phyloP scores from a whole-genome alignment of 2,797 vertebrate species.

The Sardinella longiceps region DNA sequence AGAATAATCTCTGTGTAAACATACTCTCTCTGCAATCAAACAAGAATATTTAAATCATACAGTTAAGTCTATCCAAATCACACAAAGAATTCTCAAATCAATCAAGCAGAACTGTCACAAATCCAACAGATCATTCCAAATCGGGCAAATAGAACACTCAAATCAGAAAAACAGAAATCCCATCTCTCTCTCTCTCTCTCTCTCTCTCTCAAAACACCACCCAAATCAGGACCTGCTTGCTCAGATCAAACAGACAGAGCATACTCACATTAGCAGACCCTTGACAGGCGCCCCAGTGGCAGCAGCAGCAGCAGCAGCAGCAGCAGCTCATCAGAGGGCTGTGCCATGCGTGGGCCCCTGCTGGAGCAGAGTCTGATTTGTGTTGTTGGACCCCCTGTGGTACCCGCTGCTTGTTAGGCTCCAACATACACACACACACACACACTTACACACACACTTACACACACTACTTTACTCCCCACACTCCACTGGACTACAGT shows the following conservation, averaged over 20 bases:
- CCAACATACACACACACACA: background rate
- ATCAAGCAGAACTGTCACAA: too few relatives aligned
- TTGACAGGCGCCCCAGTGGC: background rate
- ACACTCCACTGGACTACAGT: background rate
- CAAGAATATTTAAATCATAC: too few relatives aligned
- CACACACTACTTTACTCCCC: background rate
- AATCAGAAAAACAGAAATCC: background rate
- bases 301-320: background rate
- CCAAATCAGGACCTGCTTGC: background rate
- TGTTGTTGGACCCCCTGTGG: slow-evolving; percentile 1
- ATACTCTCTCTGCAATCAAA: too few relatives aligned
- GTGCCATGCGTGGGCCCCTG: background rate
- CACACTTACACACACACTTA: background rate
- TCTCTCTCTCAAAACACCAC: too few relatives aligned
- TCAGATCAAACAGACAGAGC: background rate
- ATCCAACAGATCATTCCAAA: too few relatives aligned
- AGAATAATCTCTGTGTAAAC: too few relatives aligned
- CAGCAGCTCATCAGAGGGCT: background rate
- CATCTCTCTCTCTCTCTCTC: background rate
- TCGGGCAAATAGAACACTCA: background rate
- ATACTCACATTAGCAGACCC: background rate
- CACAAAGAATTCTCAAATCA: too few relatives aligned
- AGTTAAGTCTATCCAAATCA: too few relatives aligned
- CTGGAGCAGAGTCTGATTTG: background rate
- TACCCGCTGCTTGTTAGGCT: background rate